phyloP scores from a whole-genome alignment of 2,797 vertebrate genomes.

The Ceryle rudis region DNA sequence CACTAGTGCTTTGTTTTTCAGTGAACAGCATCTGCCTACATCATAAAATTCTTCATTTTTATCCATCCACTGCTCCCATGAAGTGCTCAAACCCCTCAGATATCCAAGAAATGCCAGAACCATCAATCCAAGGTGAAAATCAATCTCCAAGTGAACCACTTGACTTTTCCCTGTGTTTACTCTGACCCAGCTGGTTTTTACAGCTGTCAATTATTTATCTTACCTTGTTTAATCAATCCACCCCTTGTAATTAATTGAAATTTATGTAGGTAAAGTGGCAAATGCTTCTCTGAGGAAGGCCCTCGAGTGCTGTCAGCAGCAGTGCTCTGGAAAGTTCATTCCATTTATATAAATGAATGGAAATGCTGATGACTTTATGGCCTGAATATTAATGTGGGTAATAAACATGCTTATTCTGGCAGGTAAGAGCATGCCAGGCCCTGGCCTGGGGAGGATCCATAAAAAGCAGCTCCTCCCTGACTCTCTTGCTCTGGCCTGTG shows the following conservation, averaged over 20 bases:
- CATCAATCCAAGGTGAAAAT: background rate
- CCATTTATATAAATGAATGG: background rate
- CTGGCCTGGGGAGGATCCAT: background rate
- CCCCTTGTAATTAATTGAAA: background rate
- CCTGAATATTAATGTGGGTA: constrained; percentile 23
- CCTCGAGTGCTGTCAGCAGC: background rate
- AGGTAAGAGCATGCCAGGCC: background rate
- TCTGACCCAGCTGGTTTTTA: background rate
- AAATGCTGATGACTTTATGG: background rate
- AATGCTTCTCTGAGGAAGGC: background rate
- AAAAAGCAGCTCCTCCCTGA: background rate
- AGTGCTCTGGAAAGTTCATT: background rate
- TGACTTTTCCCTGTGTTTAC: background rate
- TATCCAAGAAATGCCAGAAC: background rate
- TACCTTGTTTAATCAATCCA: background rate
- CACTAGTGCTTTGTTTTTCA: background rate
- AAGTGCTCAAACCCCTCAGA: fast-evolving
- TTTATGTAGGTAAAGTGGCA: background rate
- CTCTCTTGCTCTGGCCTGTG: background rate
- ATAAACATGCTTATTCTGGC: background rate
- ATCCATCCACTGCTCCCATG: background rate
- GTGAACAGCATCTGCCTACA: background rate
- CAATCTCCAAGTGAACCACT: background rate
- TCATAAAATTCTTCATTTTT: background rate
- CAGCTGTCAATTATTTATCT: background rate